Base-by-base conservation (phyloP, 2,797 vertebrate species). In the Tangara arthus region DNA sequence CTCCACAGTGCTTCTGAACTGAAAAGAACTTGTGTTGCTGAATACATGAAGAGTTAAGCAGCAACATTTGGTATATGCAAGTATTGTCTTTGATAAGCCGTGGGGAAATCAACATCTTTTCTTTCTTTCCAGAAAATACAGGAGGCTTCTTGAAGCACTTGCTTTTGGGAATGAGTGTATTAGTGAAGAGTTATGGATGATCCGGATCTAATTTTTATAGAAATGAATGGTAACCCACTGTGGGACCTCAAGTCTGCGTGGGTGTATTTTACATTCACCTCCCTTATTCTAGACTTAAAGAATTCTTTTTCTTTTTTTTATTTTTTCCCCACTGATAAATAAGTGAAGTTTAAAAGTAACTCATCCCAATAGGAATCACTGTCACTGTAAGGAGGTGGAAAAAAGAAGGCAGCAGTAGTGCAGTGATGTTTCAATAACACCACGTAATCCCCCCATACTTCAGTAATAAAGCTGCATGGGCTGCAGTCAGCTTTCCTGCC, bases 381-480 rank as follows among this genome's bases (percentile, higher is more conserved):
- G 24, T 20, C 50, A 37, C 18, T 80, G 64, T 32, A 60, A 94
- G 37, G 26, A 53, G 16, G 5, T 8, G 1, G 2, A 5, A n/a
- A 23, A 60, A 34, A 46, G 6, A 57, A 28, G 24, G 34, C 30
- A 66, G 71, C 30, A 90, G 83, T 34, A 80, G 60, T 20, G 21
- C 44, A 65, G 22, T 76, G 78, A 90, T 82, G 19, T 91, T 93
- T 70, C 89, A 80, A 91, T 90, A 96, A 84, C 60, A 61, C 13
- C 26, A 76, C 82, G 34, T 85, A 92, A 90, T 89, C 71, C 49
- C 30, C 66, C 47, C 27, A 5, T 85, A 73, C 28, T 85, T 89
- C 35, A 82, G 63, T 93, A 83, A 95, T 90, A 69, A 65, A 96
- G 95, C 97, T 96, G 78, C 76, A 63, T 63, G 92, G 82, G 47